These are phyloP conservation scores for Capricornis sumatraensis DNA, from an alignment of 2,113 vertebrate genomes.

Conservation along the genomic window DNA sequence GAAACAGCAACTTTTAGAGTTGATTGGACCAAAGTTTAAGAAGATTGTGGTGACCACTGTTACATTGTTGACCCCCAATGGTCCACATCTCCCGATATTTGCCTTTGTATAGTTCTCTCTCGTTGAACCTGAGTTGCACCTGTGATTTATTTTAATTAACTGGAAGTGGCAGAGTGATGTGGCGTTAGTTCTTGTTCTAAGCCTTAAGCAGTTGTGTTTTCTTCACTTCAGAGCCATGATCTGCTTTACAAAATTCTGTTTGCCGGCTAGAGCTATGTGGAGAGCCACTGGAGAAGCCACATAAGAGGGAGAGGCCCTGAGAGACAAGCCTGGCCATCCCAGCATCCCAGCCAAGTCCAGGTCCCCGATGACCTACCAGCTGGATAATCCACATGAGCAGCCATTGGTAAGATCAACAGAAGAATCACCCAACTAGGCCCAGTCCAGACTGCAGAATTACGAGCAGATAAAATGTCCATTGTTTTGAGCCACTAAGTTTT, in stretches of 20 bases:
- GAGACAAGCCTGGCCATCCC: neutral
- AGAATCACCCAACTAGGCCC: neutral
- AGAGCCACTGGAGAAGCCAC: neutral
- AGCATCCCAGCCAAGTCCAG: neutral
- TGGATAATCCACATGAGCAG: neutral
- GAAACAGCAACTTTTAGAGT: neutral
- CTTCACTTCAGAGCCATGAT: neutral
- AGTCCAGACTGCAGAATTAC: neutral
- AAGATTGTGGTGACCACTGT: neutral
- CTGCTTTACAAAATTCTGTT: neutral
- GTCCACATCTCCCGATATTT: neutral
- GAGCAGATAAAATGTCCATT: neutral
- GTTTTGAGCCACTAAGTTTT: neutral
- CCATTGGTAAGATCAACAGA: neutral
- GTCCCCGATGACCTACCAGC: neutral
- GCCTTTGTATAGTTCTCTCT: neutral
- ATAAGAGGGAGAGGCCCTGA: neutral
- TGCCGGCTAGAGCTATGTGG: neutral
- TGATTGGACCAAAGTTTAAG: neutral
- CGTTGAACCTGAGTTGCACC: neutral
- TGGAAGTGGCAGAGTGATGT: neutral
- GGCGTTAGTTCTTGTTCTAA: neutral
- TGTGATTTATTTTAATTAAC: neutral
- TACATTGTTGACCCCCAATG: neutral
- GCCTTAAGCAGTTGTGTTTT: neutral